A percentile compares a stretch with the other conserved stretches of the same genome.
phyloP scores from a whole-genome alignment of 2,888 invertebrate species.

The Bibio marci region DNA sequence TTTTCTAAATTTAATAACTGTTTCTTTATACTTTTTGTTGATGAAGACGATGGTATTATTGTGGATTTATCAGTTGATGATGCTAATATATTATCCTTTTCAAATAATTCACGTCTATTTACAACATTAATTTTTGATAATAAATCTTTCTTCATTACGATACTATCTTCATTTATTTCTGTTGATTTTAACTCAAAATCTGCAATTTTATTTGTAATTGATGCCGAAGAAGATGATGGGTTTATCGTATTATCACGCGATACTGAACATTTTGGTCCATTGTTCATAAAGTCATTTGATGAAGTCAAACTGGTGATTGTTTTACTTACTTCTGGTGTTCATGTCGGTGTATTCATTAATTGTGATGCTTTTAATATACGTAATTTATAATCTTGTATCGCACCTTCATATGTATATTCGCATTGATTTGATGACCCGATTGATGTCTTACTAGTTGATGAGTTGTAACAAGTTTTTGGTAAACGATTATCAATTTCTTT shows the following conservation, averaged over 20 bases:
- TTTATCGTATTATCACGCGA: too few species aligned
- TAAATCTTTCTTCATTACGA: conserved; percentile 31
- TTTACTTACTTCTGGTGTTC: too few species aligned
- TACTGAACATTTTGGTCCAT: too few species aligned
- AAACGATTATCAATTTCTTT: too few species aligned
- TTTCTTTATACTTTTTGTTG: conserved; percentile 55
- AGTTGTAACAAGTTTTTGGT: conserved; percentile 35
- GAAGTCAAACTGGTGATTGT: too few species aligned
- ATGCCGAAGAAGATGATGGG: too few species aligned
- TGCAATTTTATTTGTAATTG: conserved; percentile 33
- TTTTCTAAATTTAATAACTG: conserved; percentile 49
- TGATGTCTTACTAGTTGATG: conserved; percentile 42
- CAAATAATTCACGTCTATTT: conserved; percentile 69
- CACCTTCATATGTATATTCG: conserved; percentile 76
- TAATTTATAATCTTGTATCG: conserved; percentile 72
- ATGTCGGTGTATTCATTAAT: background rate
- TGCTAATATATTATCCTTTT: conserved; percentile 33
- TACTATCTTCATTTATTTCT: conserved; percentile 18
- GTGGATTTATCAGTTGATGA: conserved; percentile 11
- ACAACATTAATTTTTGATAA: conserved; percentile 70
- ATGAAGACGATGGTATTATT: conserved; percentile 25
- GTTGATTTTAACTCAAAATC: conserved; percentile 34
- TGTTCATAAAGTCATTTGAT: too few species aligned
- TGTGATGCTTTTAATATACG: conserved; percentile 35
- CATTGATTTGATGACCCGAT: conserved; percentile 52